Percentiles rank a stretch among this genome's conserved stretches.
Evolutionary conservation across 2,113 vertebrate species (phyloP).

Genomic region (Sapajus apella): DNA sequence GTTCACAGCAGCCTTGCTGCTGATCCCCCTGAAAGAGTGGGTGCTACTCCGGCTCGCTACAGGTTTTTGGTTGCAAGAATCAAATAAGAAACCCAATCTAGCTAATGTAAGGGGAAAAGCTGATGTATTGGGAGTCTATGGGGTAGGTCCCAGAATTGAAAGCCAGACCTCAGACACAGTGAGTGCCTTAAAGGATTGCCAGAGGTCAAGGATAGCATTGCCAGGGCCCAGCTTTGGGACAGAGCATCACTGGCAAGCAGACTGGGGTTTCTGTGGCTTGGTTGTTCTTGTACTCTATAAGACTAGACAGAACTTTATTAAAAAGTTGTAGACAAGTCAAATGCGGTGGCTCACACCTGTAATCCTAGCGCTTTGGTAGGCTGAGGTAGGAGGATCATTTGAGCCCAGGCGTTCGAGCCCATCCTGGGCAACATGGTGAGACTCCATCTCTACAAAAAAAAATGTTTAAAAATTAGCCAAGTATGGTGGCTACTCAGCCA

Average conservation of each 20-base stretch:
- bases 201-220: neutral
- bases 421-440: too few species aligned
- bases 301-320: neutral
- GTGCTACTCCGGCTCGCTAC: too few species aligned
- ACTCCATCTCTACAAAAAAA: too few species aligned
- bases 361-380: too few species aligned
- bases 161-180: neutral
- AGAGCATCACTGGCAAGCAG: neutral
- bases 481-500: too few species aligned
- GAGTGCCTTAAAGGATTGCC: neutral
- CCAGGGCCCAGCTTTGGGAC: neutral
- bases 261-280: neutral
- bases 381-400: too few species aligned
- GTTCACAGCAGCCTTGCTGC: too few species aligned
- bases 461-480: too few species aligned
- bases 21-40: too few species aligned
- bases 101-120: neutral
- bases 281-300: neutral
- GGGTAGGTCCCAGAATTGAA: neutral
- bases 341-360: too few species aligned
- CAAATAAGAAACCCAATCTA: neutral
- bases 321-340: neutral
- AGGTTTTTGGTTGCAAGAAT: neutral
- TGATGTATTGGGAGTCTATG: neutral
- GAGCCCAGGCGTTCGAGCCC: too few species aligned